Base-by-base conservation (phyloP, 1,140 invertebrate genomes). In the Pinna nobilis region DNA sequence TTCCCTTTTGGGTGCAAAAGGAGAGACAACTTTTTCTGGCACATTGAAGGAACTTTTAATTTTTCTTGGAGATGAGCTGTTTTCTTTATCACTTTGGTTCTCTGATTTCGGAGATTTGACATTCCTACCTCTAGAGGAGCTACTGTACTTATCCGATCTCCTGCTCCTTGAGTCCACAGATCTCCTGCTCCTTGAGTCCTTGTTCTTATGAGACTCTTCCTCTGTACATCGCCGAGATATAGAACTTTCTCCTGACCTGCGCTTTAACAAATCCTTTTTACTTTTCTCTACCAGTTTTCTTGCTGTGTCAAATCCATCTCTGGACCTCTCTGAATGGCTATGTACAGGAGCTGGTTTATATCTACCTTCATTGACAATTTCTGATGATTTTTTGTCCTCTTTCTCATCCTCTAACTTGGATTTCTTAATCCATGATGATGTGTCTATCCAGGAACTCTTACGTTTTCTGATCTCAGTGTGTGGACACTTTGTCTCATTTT, bases 231-330 rank as follows among this genome's bases (percentile, higher is more conserved):
- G 9, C 28, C 55, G n/a, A 33, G 30, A 33, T 9, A 33, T 30
- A 35, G 28, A 59, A 33, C 3, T 9, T 35, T 59, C 30, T 18
- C 1, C 20, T n/a, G 59, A 63, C 39, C 13, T 63, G 23, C 59
- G 39, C 18, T 44, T 63, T 30, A 32, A 28, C 3, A 63, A 44
- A 23, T 63, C 35, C 23, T 44, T 63, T 25, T 37, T 44, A 35
- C 59, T 63, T 41, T 63, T 63, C 28, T 63, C 59, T 5, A 63
- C 59, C 9, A 63, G 59, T 63, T 63, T 63, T 44, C 59, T 63
- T 30, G 59, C 59, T 13, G 59, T 41, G 33, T 37, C 39, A 9
- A 63, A 63, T 11, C 59, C 59, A 47, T 63, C 59, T 20, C 59
- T 39, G 20, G 59, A 63, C n/a, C 39, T 39, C 32, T 63, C 59